Evolutionary conservation across 2,113 vertebrate genomes (phyloP).

Genomic region (Ascaphus truei): DNA sequence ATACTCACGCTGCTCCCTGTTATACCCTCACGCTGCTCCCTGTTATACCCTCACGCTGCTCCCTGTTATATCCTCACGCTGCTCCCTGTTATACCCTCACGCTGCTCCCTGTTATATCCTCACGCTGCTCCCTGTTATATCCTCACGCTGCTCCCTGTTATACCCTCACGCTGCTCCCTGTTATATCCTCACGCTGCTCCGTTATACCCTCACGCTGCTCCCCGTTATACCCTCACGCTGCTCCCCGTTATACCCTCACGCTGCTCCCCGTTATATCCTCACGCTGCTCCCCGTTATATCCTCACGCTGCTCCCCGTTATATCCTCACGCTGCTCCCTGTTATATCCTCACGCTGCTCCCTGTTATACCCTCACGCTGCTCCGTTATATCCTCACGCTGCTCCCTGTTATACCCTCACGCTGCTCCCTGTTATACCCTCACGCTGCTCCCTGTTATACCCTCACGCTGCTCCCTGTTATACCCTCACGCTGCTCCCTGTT

Average conservation of each 20-base stretch:
- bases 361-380: neutral
- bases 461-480: neutral
- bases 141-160: neutral
- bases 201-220: neutral
- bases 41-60: neutral
- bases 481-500: neutral
- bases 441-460: neutral
- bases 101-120: neutral
- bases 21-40: neutral
- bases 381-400: neutral
- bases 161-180: neutral
- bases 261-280: neutral
- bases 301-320: neutral
- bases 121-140: neutral
- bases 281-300: neutral
- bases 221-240: neutral
- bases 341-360: neutral
- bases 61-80: neutral
- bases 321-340: neutral
- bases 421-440: neutral
- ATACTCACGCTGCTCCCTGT: neutral
- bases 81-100: neutral
- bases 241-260: neutral
- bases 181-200: neutral
- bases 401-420: neutral